Conservation (phyloP, 2,888 invertebrate species). For the Baronia brevicornis region DNA sequence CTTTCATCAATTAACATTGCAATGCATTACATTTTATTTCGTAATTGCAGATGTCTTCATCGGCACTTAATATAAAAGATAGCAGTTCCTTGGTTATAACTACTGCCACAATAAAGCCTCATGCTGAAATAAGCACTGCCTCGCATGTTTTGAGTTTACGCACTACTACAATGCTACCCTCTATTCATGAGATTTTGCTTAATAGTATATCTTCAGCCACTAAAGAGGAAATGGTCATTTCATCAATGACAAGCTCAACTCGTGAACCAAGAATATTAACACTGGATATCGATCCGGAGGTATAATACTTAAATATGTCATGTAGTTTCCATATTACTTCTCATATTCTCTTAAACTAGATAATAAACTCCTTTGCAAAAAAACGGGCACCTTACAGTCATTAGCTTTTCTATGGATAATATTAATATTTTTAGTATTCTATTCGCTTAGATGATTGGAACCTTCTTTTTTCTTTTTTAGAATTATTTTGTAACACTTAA, state of each 20-base stretch:
- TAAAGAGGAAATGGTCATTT: conserved; percentile 75
- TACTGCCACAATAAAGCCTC: conserved; percentile 59
- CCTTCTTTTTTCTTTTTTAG: too few species aligned
- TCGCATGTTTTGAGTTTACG: conserved; percentile 74
- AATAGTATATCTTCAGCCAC: conserved; percentile 77
- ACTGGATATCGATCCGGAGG: conserved; percentile 78
- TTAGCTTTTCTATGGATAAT: conserved; percentile 23
- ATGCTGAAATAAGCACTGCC: conserved; percentile 71
- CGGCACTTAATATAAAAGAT: conserved; percentile 69
- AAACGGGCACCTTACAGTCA: too few species aligned
- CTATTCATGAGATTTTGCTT: conserved; percentile 77
- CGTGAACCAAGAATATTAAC: conserved; percentile 75
- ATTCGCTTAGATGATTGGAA: too few species aligned
- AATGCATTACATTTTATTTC: conserved; percentile 64
- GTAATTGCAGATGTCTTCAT: conserved; percentile 71
- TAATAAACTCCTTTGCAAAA: too few species aligned
- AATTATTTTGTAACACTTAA: too few species aligned
- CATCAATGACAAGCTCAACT: conserved; percentile 69
- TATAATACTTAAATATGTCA: conserved; percentile 61
- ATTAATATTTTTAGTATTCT: too few species aligned
- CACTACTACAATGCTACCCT: conserved; percentile 75
- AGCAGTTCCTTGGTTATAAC: conserved; percentile 68
- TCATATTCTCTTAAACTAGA: conserved; percentile 21
- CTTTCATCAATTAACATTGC: conserved; percentile 43
- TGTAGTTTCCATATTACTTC: conserved; percentile 32